Evolutionary conservation across 2,113 vertebrate genomes (phyloP).

Genomic region (Loxodonta africana): DNA sequence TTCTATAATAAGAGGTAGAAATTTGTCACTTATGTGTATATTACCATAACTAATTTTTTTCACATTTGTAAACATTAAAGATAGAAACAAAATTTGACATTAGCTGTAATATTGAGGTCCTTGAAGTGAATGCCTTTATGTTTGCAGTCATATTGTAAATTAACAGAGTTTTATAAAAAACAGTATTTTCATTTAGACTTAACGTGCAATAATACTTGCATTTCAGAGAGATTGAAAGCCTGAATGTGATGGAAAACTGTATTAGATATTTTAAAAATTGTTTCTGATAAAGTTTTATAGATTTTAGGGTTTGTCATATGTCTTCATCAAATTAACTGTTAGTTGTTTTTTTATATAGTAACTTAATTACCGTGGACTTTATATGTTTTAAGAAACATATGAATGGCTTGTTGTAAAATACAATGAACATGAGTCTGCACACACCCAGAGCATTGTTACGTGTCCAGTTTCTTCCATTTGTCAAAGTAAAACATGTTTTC

Average conservation of each 20-base stretch:
- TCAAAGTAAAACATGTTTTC: not conserved
- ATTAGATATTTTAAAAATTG: not conserved
- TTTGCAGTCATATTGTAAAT: conserved; percentile 15
- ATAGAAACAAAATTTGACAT: not conserved
- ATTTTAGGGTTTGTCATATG: not conserved
- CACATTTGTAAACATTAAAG: conserved; percentile 37
- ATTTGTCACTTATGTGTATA: not conserved
- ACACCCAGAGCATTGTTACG: not conserved
- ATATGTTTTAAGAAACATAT: conserved; percentile 11
- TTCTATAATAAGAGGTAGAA: conserved; percentile 1
- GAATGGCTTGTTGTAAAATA: not conserved
- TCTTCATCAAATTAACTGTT: not conserved
- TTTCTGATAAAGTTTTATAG: conserved; percentile 7
- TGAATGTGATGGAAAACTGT: conserved; percentile 7
- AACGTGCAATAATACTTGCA: not conserved
- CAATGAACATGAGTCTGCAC: not conserved
- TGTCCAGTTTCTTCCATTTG: not conserved
- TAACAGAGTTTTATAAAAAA: not conserved
- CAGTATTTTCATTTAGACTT: not conserved
- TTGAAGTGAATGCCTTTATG: not conserved
- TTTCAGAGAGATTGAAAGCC: conserved; percentile 1
- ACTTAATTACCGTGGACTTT: not conserved
- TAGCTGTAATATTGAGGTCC: not conserved
- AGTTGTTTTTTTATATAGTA: not conserved
- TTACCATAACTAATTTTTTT: not conserved